Conservation (phyloP, 2,113 vertebrate genomes). For the Hyaena hyaena region DNA sequence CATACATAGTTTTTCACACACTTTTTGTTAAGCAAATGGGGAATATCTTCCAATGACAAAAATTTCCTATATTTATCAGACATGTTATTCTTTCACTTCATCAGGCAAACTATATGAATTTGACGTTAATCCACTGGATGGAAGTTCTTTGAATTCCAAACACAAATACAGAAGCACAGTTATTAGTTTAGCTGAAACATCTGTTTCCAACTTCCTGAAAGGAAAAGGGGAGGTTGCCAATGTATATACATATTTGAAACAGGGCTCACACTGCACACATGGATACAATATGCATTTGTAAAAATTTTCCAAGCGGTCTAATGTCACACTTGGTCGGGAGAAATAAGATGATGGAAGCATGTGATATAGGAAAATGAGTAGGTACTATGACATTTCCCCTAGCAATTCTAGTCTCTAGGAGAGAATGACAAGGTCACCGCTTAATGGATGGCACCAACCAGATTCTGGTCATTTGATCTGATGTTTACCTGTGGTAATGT, state of each 20-base stretch:
- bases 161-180: slow-evolving; percentile 69
- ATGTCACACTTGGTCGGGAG: not conserved
- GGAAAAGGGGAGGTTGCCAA: slow-evolving; percentile 40
- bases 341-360: not conserved
- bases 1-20: not conserved
- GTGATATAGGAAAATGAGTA: not conserved
- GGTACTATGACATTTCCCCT: not conserved
- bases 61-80: not conserved
- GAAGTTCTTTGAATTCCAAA: slow-evolving; percentile 59
- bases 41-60: not conserved
- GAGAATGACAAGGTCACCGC: no score
- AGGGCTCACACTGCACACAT: slow-evolving; percentile 24
- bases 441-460: not conserved
- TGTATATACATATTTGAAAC: slow-evolving; percentile 1
- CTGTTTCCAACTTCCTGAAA: slow-evolving; percentile 75
- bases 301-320: not conserved
- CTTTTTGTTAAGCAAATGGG: not conserved
- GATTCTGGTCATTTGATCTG: not conserved
- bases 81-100: not conserved
- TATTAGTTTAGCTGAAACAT: slow-evolving; percentile 63
- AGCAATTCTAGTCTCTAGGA: not conserved
- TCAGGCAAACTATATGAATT: not conserved
- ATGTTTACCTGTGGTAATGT: not conserved
- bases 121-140: not conserved
- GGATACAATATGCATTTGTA: slow-evolving; percentile 50